phyloP scores from a whole-genome alignment of 2,797 vertebrate species.

The Halcyon smyrnensis region DNA sequence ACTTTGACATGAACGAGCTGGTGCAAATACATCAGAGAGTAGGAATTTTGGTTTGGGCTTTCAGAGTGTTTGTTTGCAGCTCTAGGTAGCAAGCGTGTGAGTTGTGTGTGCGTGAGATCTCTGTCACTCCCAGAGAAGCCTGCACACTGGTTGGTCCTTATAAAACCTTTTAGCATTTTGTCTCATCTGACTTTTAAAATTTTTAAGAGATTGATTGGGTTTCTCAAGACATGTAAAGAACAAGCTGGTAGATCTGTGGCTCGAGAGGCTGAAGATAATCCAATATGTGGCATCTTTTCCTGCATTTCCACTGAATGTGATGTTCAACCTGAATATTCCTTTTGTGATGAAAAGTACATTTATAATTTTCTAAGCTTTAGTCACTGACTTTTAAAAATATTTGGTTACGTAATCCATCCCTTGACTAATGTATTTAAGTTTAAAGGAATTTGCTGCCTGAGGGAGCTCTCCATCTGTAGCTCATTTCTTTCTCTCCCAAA shows the following conservation, averaged over 20 bases:
- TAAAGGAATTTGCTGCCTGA: not conserved
- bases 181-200: not conserved
- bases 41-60: not conserved
- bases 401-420: not conserved
- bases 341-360: not conserved
- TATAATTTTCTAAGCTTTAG: not conserved
- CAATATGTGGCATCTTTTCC: not conserved
- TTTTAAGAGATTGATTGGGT: not conserved
- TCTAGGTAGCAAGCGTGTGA: not conserved
- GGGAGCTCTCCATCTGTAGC: not conserved
- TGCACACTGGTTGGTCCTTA: not conserved
- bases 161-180: not conserved
- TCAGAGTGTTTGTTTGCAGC: not conserved
- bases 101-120: not conserved
- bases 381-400: not conserved
- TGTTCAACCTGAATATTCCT: not conserved
- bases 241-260: not conserved
- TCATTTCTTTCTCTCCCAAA: not conserved
- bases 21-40: not conserved
- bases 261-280: not conserved
- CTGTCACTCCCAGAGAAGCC: not conserved
- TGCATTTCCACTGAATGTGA: not conserved
- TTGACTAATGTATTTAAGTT: not conserved
- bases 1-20: not conserved
- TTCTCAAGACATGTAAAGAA: not conserved